A percentile compares a stretch with the other conserved stretches of the same genome.
These are phyloP conservation scores for Spodoptera frugiperda DNA, from an alignment of 1,140 invertebrate genomes.

Conservation along the genomic window DNA sequence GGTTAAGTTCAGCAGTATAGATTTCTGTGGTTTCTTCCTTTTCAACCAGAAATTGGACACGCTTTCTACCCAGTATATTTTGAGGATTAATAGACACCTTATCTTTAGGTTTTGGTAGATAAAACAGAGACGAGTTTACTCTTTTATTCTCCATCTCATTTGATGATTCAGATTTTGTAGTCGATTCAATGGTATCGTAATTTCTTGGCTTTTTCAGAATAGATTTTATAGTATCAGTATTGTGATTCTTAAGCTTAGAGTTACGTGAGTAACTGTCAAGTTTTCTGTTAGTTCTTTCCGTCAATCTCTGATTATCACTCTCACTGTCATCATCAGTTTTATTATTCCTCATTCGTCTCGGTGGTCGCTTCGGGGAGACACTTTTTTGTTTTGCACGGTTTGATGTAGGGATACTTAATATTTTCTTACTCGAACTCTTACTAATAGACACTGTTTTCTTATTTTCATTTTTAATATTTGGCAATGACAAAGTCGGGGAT, in stretches of 20 bases:
- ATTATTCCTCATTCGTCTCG: slow-evolving; percentile 74
- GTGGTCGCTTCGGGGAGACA: slow-evolving; percentile 80
- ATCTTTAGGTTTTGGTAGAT: slow-evolving; percentile 87
- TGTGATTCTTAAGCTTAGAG: slow-evolving; percentile 73
- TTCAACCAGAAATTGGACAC: slow-evolving; percentile 88
- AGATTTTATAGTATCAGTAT: slow-evolving; percentile 87
- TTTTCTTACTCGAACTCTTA: slow-evolving; percentile 76
- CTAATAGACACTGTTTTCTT: slow-evolving; percentile 70
- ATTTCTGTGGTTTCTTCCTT: slow-evolving; percentile 85
- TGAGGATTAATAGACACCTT: slow-evolving; percentile 64
- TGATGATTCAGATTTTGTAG: slow-evolving; percentile 63
- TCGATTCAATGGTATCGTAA: slow-evolving; percentile 65
- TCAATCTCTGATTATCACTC: slow-evolving; percentile 78
- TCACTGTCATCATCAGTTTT: slow-evolving; percentile 83
- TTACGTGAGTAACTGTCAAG: slow-evolving; percentile 51
- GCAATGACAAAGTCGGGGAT: slow-evolving; percentile 73
- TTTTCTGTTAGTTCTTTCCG: slow-evolving; percentile 73
- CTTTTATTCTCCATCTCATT: slow-evolving; percentile 75
- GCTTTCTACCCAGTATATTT: slow-evolving; percentile 84
- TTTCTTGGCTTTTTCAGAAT: slow-evolving; percentile 89
- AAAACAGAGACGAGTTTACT: slow-evolving; percentile 88
- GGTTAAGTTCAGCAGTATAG: slow-evolving; percentile 79
- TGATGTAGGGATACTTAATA: slow-evolving; percentile 62
- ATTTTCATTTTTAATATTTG: slow-evolving; percentile 80
- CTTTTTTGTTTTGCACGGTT: slow-evolving; percentile 82